Percentiles rank a stretch among this genome's conserved stretches.
Evolutionary conservation across 2,797 vertebrate genomes (phyloP).

Genomic region (Microhierax caerulescens): DNA sequence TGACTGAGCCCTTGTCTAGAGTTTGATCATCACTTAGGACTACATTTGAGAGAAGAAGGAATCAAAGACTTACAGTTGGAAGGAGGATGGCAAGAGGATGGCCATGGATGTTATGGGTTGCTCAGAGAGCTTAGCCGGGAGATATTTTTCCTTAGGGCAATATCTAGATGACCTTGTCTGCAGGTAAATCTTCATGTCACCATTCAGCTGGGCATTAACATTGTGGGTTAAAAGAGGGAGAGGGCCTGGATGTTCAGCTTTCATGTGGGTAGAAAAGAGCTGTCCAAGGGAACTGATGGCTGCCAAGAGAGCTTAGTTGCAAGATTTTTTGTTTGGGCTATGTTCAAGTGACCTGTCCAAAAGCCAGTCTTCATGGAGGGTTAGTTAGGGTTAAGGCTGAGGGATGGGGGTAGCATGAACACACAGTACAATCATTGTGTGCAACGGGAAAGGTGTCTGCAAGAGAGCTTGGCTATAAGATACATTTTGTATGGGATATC

Average conservation of each 20-base stretch:
- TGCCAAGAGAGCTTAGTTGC: background rate
- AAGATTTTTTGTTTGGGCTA: background rate
- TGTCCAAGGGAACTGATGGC: background rate
- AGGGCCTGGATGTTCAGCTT: background rate
- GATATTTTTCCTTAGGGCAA: background rate
- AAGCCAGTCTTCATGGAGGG: background rate
- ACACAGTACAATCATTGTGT: background rate
- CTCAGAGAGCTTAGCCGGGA: background rate
- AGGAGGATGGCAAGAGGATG: background rate
- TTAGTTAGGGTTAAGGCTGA: background rate
- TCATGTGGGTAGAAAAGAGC: background rate
- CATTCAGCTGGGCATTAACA: background rate
- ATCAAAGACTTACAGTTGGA: background rate
- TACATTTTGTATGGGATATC: background rate
- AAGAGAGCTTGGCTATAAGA: background rate
- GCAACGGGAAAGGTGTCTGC: background rate
- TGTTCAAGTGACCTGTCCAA: background rate
- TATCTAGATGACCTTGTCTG: background rate
- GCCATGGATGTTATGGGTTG: background rate
- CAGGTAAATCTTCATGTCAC: background rate
- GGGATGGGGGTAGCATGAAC: background rate
- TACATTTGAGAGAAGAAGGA: background rate
- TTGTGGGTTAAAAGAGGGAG: background rate
- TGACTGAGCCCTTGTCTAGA: background rate
- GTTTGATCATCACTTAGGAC: background rate